phyloP scores from a whole-genome alignment of 1,140 invertebrate genomes.

The Euschistus heros region DNA sequence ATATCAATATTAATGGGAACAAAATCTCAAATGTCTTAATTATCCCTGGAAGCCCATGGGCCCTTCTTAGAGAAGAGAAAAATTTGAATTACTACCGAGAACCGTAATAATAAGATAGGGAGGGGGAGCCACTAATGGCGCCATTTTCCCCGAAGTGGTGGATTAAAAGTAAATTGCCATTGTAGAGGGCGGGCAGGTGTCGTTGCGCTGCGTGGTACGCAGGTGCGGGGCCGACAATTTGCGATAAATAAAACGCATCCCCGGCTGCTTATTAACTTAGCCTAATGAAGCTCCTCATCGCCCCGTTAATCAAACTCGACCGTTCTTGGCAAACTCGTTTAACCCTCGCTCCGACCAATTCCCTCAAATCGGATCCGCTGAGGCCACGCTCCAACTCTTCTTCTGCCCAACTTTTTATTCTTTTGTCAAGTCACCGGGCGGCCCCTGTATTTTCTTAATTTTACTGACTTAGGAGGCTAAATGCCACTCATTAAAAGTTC shows the following conservation, averaged over 20 bases:
- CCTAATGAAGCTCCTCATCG: conserved; percentile 5
- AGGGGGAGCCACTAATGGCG: neutral
- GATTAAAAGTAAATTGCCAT: conserved; percentile 4
- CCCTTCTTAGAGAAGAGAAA: neutral
- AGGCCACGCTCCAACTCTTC: too few species aligned
- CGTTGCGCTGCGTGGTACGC: too few species aligned
- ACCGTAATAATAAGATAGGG: too few species aligned
- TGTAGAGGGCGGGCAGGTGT: too few species aligned
- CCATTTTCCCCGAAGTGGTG: neutral
- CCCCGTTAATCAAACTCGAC: conserved; percentile 1
- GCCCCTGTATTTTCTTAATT: too few species aligned
- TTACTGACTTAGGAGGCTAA: too few species aligned
- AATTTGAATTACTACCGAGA: too few species aligned
- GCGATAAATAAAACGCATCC: conserved; percentile 5
- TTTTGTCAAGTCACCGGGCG: too few species aligned
- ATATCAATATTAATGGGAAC: too few species aligned
- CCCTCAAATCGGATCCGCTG: neutral
- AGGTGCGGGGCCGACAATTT: neutral
- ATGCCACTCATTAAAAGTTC: too few species aligned
- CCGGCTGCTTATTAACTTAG: neutral
- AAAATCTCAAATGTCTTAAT: neutral
- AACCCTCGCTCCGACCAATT: neutral
- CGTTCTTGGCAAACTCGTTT: too few species aligned
- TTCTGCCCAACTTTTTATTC: too few species aligned
- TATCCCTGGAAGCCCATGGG: neutral